A percentile compares a stretch with the other conserved stretches of the same genome.
Conservation (phyloP, 2,797 vertebrate genomes). For the Gila robusta region DNA sequence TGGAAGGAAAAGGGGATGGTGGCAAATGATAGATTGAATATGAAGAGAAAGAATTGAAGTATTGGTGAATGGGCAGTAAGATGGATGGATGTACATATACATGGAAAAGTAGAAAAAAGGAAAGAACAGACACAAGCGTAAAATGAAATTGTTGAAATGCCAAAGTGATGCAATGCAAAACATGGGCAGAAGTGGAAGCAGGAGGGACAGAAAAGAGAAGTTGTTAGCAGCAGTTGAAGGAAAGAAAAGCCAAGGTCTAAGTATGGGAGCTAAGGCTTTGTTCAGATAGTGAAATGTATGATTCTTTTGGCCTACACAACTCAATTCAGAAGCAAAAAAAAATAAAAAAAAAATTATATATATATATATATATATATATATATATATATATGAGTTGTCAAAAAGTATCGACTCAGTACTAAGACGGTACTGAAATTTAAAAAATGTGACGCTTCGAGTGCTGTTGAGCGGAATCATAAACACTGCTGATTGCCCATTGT, state of each 20-base stretch:
- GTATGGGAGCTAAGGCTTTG: conserved; percentile 1
- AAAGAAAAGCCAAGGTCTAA: conserved; percentile 22
- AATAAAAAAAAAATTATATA: too few species aligned
- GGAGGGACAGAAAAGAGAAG: conserved; percentile 34
- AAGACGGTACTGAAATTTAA: too few species aligned
- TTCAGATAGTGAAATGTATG: background rate
- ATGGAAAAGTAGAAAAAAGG: conserved; percentile 54
- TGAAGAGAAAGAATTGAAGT: conserved; percentile 34
- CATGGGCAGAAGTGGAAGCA: background rate
- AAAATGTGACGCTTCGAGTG: too few species aligned
- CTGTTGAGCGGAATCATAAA: too few species aligned
- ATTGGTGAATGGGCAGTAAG: conserved; percentile 48
- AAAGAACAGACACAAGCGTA: conserved; percentile 38
- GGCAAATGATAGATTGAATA: conserved; percentile 44
- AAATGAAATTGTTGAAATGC: conserved; percentile 3
- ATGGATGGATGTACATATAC: conserved; percentile 50
- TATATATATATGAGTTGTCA: too few species aligned
- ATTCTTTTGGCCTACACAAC: background rate
- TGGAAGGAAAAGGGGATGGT: conserved; percentile 27
- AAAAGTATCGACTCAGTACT: too few species aligned
- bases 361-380: too few species aligned
- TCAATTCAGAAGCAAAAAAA: background rate
- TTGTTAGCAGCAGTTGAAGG: conserved; percentile 32
- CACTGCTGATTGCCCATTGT: too few species aligned
- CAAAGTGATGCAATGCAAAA: conserved; percentile 7